Conservation (phyloP, 2,113 vertebrate species). For the Hemiprocne comata region DNA sequence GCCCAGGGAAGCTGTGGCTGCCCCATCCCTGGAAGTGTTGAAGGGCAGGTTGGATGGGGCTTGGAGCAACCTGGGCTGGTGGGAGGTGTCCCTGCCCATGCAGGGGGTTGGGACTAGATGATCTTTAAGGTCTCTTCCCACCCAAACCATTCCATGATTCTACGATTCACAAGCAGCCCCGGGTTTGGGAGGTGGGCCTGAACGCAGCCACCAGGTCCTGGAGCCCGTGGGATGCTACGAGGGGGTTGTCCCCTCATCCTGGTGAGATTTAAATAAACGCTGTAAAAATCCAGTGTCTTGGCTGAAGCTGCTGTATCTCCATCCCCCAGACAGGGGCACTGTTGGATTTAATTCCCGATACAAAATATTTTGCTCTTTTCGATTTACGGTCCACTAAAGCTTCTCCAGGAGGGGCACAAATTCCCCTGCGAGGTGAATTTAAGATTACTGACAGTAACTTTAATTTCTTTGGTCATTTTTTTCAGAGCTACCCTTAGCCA, state of each 20-base stretch:
- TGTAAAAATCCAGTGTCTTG: neutral
- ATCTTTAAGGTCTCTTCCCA: no score
- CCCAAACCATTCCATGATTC: no score
- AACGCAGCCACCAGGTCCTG: no score
- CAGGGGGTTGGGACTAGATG: no score
- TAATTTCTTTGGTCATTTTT: neutral
- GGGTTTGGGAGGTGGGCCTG: no score
- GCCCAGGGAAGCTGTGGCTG: no score
- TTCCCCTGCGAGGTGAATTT: neutral
- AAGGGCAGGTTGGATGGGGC: no score
- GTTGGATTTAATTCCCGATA: neutral
- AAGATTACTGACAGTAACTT: neutral
- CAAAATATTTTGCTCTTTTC: neutral
- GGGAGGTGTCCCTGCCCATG: no score
- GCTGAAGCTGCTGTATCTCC: neutral
- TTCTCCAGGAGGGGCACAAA: neutral
- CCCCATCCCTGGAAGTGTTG: no score
- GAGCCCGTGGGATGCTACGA: no score
- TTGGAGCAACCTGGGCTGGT: no score
- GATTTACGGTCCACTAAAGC: neutral
- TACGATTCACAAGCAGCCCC: no score
- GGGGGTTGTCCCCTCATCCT: rapidly evolving
- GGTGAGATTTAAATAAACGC: rapidly evolving
- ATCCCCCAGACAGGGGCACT: conserved; percentile 47
- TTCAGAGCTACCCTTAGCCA: neutral